Evolutionary conservation across 2,888 invertebrate genomes (phyloP).

Genomic region (Xanthia togata): DNA sequence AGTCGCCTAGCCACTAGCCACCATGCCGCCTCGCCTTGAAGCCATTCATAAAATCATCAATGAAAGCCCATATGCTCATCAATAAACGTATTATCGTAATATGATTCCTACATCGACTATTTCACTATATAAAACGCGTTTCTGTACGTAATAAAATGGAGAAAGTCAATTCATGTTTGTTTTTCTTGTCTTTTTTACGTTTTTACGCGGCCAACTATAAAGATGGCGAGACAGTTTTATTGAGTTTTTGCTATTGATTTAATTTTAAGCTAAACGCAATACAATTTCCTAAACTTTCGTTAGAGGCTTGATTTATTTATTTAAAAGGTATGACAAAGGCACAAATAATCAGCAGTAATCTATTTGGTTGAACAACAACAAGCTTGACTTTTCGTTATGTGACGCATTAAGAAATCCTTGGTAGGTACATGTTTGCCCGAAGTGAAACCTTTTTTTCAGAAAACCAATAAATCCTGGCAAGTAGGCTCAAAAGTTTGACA

Average conservation of each 20-base stretch:
- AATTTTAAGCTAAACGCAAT: too few relatives aligned
- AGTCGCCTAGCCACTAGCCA: constrained; percentile 20
- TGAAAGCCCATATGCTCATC: constrained; percentile 61
- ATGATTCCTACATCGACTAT: constrained; percentile 48
- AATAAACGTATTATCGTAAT: constrained; percentile 60
- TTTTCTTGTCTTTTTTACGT: constrained; percentile 28
- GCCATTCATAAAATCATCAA: constrained; percentile 72
- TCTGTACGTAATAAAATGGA: constrained; percentile 44
- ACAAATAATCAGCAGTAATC: too few relatives aligned
- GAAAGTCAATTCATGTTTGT: constrained; percentile 47
- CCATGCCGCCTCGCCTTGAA: constrained; percentile 46
- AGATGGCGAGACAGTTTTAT: constrained; percentile 9
- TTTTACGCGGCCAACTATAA: constrained; percentile 18
- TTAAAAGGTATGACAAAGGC: too few relatives aligned
- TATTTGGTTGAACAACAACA: too few relatives aligned
- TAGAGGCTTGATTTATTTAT: too few relatives aligned
- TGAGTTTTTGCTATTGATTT: constrained; percentile 1
- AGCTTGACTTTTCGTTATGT: too few relatives aligned
- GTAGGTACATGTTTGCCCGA: too few relatives aligned
- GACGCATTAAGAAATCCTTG: neutral
- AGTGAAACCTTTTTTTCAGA: constrained; percentile 11
- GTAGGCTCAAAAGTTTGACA: neutral
- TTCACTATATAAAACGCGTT: constrained; percentile 54
- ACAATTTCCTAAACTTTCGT: too few relatives aligned
- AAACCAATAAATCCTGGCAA: neutral